Conservation (phyloP, 2,888 invertebrate species). For the Caenorhabditis drosophilae region DNA sequence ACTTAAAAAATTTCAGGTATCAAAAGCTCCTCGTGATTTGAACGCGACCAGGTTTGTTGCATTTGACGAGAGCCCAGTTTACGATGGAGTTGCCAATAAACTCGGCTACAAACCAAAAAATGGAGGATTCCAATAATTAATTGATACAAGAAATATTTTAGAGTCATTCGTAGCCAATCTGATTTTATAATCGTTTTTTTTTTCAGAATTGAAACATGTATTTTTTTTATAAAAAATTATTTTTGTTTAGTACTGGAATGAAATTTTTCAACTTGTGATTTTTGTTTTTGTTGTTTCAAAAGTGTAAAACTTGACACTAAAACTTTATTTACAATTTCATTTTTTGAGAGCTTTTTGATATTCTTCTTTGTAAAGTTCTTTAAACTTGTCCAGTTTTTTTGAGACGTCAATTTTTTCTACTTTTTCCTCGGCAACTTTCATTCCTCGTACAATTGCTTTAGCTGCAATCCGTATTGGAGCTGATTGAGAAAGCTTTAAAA, state of each 20-base stretch:
- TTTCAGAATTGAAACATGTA: not conserved
- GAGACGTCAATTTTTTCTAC: constrained; percentile 31
- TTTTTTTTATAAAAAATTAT: too few relatives aligned
- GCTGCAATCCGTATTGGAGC: constrained; percentile 42
- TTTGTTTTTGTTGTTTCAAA: constrained; percentile 3
- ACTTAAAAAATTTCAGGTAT: constrained; percentile 52
- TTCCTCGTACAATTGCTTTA: constrained; percentile 45
- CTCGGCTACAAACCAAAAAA: constrained; percentile 62
- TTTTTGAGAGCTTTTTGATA: constrained; percentile 47
- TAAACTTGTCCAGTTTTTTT: constrained; percentile 35
- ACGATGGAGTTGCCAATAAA: constrained; percentile 62
- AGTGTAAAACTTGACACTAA: too few relatives aligned
- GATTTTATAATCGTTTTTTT: not conserved
- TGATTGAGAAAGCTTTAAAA: constrained; percentile 47
- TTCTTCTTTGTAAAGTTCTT: constrained; percentile 45
- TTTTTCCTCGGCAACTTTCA: constrained; percentile 41
- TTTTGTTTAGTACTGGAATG: too few relatives aligned
- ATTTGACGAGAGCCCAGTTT: constrained; percentile 55
- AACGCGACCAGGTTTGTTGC: constrained; percentile 48
- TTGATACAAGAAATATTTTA: constrained; percentile 8
- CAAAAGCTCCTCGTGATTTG: constrained; percentile 40
- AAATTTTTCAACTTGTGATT: too few relatives aligned
- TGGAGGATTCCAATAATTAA: constrained; percentile 54
- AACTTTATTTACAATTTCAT: too few relatives aligned
- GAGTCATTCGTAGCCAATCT: not conserved